Percentiles rank a stretch among this genome's conserved stretches.
Evolutionary conservation across 2,797 vertebrate genomes (phyloP).

Genomic region (Syngnathus acus): DNA sequence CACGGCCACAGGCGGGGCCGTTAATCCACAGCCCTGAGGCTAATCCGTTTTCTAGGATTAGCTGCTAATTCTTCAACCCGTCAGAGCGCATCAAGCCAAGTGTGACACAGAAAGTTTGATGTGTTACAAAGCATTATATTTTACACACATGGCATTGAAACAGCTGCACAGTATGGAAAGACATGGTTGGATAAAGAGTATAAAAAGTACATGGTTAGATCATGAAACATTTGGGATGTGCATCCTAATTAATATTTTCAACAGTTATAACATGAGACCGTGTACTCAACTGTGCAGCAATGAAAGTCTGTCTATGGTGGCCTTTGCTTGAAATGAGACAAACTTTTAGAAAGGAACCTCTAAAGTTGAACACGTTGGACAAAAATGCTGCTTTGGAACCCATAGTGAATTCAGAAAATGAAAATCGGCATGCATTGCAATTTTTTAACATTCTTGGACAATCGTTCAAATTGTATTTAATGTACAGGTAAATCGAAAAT

Average conservation of each 20-base stretch:
- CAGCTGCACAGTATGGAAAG: conserved; percentile 39
- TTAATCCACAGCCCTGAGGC: conserved; percentile 36
- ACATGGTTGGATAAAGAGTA: conserved; percentile 36
- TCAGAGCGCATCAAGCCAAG: neutral
- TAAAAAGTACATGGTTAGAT: conserved; percentile 43
- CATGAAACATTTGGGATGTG: conserved; percentile 25
- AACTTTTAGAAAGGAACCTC: neutral
- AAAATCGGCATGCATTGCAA: no score
- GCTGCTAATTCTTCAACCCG: conserved; percentile 21
- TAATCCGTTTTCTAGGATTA: conserved; percentile 54
- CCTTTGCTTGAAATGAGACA: neutral
- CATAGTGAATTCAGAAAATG: neutral
- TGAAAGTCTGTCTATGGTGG: neutral
- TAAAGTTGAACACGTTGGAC: neutral
- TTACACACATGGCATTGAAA: conserved; percentile 24
- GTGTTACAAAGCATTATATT: conserved; percentile 48
- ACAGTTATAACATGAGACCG: conserved; percentile 13
- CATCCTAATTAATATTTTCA: neutral
- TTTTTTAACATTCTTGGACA: no score
- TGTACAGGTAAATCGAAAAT: no score
- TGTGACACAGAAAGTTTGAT: neutral
- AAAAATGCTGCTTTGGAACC: neutral
- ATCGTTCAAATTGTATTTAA: no score
- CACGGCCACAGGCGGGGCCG: conserved; percentile 20
- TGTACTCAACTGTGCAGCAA: neutral